Base-by-base conservation (phyloP, 1,140 invertebrate species). In the Brevipalpus yothersi region DNA sequence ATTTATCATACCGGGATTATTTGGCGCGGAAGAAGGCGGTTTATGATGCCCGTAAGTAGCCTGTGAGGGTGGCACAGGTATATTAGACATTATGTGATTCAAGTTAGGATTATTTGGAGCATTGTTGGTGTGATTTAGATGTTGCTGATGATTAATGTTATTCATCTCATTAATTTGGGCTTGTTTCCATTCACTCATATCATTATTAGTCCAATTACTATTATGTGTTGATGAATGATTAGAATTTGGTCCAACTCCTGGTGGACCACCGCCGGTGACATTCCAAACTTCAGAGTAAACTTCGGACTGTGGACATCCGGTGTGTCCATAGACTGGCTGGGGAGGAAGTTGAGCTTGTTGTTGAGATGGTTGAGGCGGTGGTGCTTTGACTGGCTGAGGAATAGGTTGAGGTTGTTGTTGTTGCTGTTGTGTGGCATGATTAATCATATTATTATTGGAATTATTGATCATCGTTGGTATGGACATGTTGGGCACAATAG, bases 281-380 rank as follows among this genome's bases (percentile, higher is more conserved):
- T 49, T 49, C 19, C 47, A n/a, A 49, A 49, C 19, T 31, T 31
- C 31, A 31, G 31, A 31, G 31, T 31, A 31, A 31, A 31, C 31
- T 31, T 31, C 31, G 31, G 31, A 31, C 31, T 31, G 31, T 31
- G 61, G 61, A 39, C 60, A 19, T 11, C 61, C 61, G 43, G 56
- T 61, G 39, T 62, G 61, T 45, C 61, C 61, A 53, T 62, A 62
- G 39, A 63, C 61, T 61, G 61, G 65, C 63, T 64, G 56, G 8
- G 15, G 40, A 39, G 19, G 49, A 61, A 56, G 60, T 66, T 61
- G 54, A 62, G 58, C 31, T 59, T 58, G 54, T 43, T 53, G 45
- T 63, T 61, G 23, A 41, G 12, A 31, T 41, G n/a, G 49, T 51
- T 51, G 65, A 41, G 66, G 66, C 31, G 68, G 66, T 10, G 62